Evolutionary conservation across 2,797 vertebrate species (phyloP).

Genomic region (Gymnothorax javanicus): DNA sequence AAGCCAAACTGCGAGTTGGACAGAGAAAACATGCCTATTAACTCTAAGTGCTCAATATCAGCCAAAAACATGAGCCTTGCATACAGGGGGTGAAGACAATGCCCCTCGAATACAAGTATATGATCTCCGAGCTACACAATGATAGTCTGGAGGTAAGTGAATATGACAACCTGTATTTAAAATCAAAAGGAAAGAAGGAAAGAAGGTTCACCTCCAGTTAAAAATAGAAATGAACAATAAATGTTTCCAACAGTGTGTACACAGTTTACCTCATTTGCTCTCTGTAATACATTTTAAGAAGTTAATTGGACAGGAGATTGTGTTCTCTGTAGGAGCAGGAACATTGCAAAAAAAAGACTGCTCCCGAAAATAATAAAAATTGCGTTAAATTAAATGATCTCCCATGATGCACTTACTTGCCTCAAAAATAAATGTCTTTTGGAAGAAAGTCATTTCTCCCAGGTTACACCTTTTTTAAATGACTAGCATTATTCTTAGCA

Average conservation of each 20-base stretch:
- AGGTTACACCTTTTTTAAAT: background rate
- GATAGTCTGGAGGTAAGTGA: too few species aligned
- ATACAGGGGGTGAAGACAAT: too few species aligned
- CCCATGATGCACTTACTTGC: background rate
- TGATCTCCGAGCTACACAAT: too few species aligned
- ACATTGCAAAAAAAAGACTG: background rate
- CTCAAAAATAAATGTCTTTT: background rate
- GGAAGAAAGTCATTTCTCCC: background rate
- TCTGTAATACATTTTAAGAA: slow-evolving; percentile 10
- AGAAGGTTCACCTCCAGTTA: background rate
- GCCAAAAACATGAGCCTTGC: too few species aligned
- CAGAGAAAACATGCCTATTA: too few species aligned
- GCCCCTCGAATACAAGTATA: too few species aligned
- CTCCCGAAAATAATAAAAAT: background rate
- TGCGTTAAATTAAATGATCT: background rate
- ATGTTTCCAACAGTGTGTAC: background rate
- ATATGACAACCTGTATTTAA: background rate
- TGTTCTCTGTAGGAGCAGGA: background rate
- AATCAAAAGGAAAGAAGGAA: background rate
- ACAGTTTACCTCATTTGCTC: background rate
- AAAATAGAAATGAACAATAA: background rate
- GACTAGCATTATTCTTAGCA: background rate
- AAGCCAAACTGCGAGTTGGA: too few species aligned
- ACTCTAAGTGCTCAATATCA: too few species aligned
- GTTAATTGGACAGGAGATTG: background rate